phyloP scores from a whole-genome alignment of 1,140 invertebrate genomes.

The Lucilia cuprina region DNA sequence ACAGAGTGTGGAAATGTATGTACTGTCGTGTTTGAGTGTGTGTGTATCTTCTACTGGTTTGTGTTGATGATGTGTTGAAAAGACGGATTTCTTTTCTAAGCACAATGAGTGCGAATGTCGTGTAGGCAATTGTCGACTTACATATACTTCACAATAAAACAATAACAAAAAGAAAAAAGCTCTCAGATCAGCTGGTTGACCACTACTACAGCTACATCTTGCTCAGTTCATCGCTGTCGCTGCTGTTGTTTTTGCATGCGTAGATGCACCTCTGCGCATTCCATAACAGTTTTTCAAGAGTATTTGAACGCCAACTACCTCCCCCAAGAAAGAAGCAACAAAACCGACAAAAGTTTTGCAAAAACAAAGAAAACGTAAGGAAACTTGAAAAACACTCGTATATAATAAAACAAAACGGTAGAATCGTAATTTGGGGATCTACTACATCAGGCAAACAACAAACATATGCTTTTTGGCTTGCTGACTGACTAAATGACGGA shows the following conservation, averaged over 20 bases:
- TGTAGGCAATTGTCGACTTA: conserved; percentile 30
- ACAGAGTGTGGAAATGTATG: not conserved
- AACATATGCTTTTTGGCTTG: conserved; percentile 1
- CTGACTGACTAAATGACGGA: not conserved
- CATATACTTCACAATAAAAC: conserved; percentile 8
- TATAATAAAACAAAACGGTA: not conserved
- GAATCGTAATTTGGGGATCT: not conserved
- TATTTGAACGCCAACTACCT: not conserved
- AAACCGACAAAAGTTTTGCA: not conserved
- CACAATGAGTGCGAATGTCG: conserved; percentile 29
- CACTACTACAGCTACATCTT: not conserved
- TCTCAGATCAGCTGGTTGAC: conserved; percentile 31
- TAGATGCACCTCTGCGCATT: conserved; percentile 21
- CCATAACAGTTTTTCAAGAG: conserved; percentile 8
- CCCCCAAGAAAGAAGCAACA: not conserved
- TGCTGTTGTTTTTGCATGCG: conserved; percentile 3
- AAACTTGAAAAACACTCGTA: not conserved
- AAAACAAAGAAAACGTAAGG: no score
- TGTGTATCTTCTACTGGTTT: not conserved
- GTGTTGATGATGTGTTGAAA: conserved; percentile 25
- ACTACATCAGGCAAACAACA: conserved; percentile 10
- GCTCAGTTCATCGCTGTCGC: not conserved
- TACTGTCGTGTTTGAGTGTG: not conserved
- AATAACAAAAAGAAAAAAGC: conserved; percentile 4
- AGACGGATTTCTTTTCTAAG: conserved; percentile 29